A percentile compares a stretch with the other conserved stretches of the same genome.
phyloP scores from a whole-genome alignment of 2,113 vertebrate species.

The Potamarius usumacintae region DNA sequence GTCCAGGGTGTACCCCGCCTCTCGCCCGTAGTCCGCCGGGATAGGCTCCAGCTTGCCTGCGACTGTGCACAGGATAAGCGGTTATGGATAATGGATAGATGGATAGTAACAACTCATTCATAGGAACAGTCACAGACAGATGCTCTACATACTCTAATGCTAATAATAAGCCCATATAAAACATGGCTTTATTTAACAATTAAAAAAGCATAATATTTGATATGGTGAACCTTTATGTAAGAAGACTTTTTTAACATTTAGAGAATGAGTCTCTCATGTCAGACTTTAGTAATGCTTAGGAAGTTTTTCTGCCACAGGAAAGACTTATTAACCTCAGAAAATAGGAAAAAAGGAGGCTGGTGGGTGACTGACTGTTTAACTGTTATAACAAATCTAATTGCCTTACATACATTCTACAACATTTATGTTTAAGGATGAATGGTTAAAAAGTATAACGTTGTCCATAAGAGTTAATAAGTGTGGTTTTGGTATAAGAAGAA shows the following conservation, averaged over 20 bases:
- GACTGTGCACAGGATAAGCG: too few species aligned
- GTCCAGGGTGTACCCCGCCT: too few species aligned
- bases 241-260: not conserved
- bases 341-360: not conserved
- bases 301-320: not conserved
- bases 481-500: not conserved
- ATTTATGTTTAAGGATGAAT: not conserved
- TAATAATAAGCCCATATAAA: not conserved
- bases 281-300: not conserved
- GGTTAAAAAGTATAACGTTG: not conserved
- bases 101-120: not conserved
- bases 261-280: not conserved
- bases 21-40: too few species aligned
- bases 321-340: not conserved
- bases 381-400: not conserved
- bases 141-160: not conserved
- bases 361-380: not conserved
- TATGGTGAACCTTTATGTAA: not conserved
- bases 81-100: too few species aligned
- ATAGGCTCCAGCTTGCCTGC: too few species aligned
- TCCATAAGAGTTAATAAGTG: not conserved
- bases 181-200: not conserved
- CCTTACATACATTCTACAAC: not conserved
- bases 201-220: not conserved
- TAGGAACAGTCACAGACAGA: not conserved